Conservation (phyloP, 2,797 vertebrate species). For the Pseudochaenichthys georgianus region DNA sequence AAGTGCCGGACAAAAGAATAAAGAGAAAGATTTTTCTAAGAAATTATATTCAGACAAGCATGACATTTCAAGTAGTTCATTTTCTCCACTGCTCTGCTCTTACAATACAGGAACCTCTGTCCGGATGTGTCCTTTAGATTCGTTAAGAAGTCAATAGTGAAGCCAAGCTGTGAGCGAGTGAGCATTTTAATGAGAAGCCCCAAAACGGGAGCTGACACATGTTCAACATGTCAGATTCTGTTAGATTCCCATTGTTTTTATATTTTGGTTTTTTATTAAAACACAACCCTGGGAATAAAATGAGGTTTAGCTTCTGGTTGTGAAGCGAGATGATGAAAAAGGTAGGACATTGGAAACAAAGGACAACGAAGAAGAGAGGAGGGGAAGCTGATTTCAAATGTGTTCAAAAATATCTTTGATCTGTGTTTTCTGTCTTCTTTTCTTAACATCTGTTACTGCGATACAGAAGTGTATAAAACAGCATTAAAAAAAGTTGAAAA, state of each 20-base stretch:
- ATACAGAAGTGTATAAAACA: too few species aligned
- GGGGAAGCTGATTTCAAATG: too few species aligned
- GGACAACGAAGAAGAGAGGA: background rate
- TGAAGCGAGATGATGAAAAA: background rate
- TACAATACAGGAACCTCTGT: conserved; percentile 16
- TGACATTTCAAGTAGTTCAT: conserved; percentile 22
- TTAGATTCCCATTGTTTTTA: background rate
- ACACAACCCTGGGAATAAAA: background rate
- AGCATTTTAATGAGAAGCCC: conserved; percentile 17
- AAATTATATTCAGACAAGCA: background rate
- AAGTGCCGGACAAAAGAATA: too few species aligned
- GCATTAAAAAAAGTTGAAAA: too few species aligned
- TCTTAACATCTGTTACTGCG: too few species aligned
- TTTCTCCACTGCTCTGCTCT: conserved; percentile 34
- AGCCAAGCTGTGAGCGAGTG: conserved; percentile 5
- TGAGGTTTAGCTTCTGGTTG: too few species aligned
- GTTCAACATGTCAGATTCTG: conserved; percentile 31
- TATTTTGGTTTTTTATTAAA: background rate
- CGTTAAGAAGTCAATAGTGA: conserved; percentile 39
- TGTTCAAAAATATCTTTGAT: too few species aligned
- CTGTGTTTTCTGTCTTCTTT: too few species aligned
- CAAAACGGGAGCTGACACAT: background rate
- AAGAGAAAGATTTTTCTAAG: too few species aligned
- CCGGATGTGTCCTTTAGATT: conserved; percentile 42
- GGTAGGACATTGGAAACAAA: background rate